phyloP scores from a whole-genome alignment of 1,140 invertebrate species.

The Hestina assimilis region DNA sequence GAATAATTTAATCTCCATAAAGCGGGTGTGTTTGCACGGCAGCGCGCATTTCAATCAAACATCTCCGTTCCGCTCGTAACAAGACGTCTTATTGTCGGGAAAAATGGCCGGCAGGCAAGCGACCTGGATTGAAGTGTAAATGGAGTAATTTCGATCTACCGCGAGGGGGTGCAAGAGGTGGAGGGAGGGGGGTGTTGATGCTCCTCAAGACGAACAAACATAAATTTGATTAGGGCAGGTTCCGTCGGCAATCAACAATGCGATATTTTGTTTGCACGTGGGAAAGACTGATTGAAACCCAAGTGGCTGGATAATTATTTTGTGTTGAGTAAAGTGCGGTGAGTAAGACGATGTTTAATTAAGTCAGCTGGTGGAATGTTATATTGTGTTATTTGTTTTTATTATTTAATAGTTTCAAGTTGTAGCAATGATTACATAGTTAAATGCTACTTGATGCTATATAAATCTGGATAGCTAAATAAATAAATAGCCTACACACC shows the following conservation, averaged over 20 bases:
- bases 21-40: constrained; percentile 11
- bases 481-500: no score
- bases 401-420: no score
- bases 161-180: not conserved
- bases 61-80: constrained; percentile 30
- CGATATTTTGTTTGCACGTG: constrained; percentile 47
- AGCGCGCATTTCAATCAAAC: constrained; percentile 38
- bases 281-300: constrained; percentile 41
- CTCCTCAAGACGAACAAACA: constrained; percentile 48
- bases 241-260: constrained; percentile 43
- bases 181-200: constrained; percentile 9
- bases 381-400: no score
- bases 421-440: no score
- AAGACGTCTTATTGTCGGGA: constrained; percentile 49
- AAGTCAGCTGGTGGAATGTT: not conserved
- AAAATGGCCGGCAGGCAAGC: constrained; percentile 67
- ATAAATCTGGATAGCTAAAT: no score
- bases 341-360: constrained; percentile 7
- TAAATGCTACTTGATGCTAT: no score
- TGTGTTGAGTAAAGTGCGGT: not conserved
- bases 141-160: constrained; percentile 57
- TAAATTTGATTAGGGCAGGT: constrained; percentile 65
- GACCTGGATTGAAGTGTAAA: constrained; percentile 73
- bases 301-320: constrained; percentile 8
- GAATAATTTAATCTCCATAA: constrained; percentile 23